Evolutionary conservation across 37 sponge, comb jelly and placozoan genomes (phyloP), one percentile per base, ranked within the genome.

Genomic region (Hexactinellida sp.): DNA sequence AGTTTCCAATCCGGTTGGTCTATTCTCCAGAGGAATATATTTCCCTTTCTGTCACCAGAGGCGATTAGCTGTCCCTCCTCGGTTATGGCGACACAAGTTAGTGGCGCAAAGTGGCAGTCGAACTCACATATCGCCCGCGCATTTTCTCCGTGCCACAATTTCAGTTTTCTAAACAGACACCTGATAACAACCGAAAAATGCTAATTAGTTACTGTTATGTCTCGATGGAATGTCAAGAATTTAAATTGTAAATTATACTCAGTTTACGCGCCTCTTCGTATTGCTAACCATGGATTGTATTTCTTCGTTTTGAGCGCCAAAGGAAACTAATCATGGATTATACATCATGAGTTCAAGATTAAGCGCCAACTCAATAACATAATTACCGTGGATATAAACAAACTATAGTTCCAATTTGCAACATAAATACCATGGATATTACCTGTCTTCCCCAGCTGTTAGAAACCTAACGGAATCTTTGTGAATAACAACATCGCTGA

Each of bases 131-230:
- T 25, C 13, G 76, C 21, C 21, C 28, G 21, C 5, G 76, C 76
- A 28, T 63, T n/a, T n/a, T 63, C 76, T 63, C 76, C 76, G 13
- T 63, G 76, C 76, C 76, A 63, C 76, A 63, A 63, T 63, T 63
- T 63, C 34, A 63, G 30, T n/a, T 25, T n/a, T 23, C 76, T 63
- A n/a, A 63, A 63, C 47, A 41, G n/a, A n/a, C n/a, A n/a, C n/a
- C n/a, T n/a, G n/a, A n/a, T n/a, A n/a, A n/a, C n/a, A n/a, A n/a
- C n/a, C n/a, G n/a, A n/a, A n/a, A n/a, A n/a, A n/a, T n/a, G n/a
- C n/a, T n/a, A n/a, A n/a, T n/a, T n/a, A n/a, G n/a, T n/a, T n/a
- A n/a, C n/a, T n/a, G n/a, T n/a, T n/a, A n/a, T n/a, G n/a, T n/a
- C n/a, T n/a, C n/a, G n/a, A n/a, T n/a, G n/a, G n/a, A n/a, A n/a